Base-by-base conservation (phyloP, 2,113 vertebrate genomes). In the Megaleporinus macrocephalus region DNA sequence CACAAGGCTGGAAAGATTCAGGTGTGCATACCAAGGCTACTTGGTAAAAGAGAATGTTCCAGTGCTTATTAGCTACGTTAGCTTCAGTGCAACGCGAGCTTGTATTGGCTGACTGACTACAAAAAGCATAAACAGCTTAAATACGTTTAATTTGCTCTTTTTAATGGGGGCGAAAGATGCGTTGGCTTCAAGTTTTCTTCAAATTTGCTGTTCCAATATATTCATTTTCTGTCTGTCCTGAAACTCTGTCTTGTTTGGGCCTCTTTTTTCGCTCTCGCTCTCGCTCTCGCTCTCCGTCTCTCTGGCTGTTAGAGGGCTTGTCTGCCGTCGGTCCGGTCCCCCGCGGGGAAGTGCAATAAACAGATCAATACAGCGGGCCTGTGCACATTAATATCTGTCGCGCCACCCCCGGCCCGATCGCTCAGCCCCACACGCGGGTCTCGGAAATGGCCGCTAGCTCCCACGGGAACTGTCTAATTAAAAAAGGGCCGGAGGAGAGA, bases 321-420 rank as follows among this genome's bases (percentile, higher is more conserved):
- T 93, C 93, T 93, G 92, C 92, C 90, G 91, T 92, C 92, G 90
- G 90, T 86, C 87, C 78, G 89, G 88, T 92, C 91, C 91, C 92
- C 89, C 81, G 88, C 83, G 91, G 93, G 93, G 90, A 87, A 90
- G 90, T 92, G 92, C 93, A 93, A 93, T 92, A 94, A 94, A 93
- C 93, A 94, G 93, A 94, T 94, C 94, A 91, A 94, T 94, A 93
- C 91, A 93, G 91, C 88, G 89, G 93, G 91, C 92, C 93, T 92
- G 86, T 88, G 89, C 86, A 89, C 93, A 94, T 94, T 94, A 94
- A 94, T 94, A 94, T 94, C 93, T 93, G 93, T 93, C 93, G 89
- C 90, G 87, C 91, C 80, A 88, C 87, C 88, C 83, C 88, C 90
- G 86, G 84, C 82, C 84, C 84, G 90, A 92, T 90, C 84, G 84